A percentile compares a stretch with the other conserved stretches of the same genome.
phyloP scores from a whole-genome alignment of 2,113 vertebrate species.

The Corvus hawaiiensis region DNA sequence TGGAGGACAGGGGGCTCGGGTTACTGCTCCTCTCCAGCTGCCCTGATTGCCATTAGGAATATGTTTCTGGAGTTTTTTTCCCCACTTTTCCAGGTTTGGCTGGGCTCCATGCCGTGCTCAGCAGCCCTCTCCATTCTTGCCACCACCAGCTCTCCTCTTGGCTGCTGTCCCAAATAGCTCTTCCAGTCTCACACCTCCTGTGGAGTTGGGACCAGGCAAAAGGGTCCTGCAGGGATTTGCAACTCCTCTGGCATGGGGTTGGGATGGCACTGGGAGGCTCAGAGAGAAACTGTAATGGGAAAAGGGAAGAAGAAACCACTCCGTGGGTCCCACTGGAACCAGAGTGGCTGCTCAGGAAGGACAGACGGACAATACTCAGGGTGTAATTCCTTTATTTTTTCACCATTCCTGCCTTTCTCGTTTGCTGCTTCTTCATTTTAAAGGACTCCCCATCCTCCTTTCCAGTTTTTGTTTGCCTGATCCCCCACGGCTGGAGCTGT shows the following conservation, averaged over 20 bases:
- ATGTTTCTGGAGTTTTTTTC: not conserved
- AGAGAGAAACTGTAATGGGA: not conserved
- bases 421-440: not conserved
- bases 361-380: rapidly evolving
- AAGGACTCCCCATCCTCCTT: not conserved
- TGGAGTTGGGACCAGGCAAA: not conserved
- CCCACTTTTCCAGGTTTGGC: not conserved
- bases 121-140: not conserved
- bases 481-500: not conserved
- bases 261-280: not conserved
- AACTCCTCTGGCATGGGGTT: not conserved
- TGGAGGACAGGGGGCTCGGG: not conserved
- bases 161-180: not conserved
- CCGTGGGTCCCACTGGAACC: not conserved
- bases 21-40: not conserved
- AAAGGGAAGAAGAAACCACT: not conserved
- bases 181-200: not conserved
- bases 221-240: rapidly evolving
- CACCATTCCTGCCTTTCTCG: not conserved
- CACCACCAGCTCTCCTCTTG: not conserved
- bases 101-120: rapidly evolving
- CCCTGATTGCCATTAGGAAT: not conserved
- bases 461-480: not conserved
- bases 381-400: not conserved
- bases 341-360: not conserved